Evolutionary conservation across 2,888 invertebrate species (phyloP).

Genomic region (Brenthis ino): DNA sequence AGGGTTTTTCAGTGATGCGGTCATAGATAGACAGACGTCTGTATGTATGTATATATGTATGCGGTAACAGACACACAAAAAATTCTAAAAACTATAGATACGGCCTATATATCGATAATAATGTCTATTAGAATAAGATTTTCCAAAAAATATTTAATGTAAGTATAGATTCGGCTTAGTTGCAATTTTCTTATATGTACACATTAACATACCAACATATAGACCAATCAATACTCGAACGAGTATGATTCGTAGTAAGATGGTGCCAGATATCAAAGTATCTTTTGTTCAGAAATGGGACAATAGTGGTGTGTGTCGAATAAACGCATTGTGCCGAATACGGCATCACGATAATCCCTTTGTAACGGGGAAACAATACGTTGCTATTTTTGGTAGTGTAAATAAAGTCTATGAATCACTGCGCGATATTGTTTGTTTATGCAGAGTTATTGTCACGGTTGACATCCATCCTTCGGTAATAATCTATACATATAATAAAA

Average conservation of each 20-base stretch:
- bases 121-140: too few relatives aligned
- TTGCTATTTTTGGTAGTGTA: slow-evolving; percentile 19
- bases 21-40: too few relatives aligned
- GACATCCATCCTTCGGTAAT: slow-evolving; percentile 10
- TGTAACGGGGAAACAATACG: slow-evolving; percentile 28
- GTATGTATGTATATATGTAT: too few relatives aligned
- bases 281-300: slow-evolving; percentile 65
- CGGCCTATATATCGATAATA: too few relatives aligned
- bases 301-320: slow-evolving; percentile 65
- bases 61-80: too few relatives aligned
- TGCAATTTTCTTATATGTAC: too few relatives aligned
- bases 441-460: slow-evolving; percentile 16
- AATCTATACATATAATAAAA: not conserved
- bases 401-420: slow-evolving; percentile 18
- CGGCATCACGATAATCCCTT: slow-evolving; percentile 49
- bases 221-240: slow-evolving; percentile 9
- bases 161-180: too few relatives aligned
- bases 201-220: slow-evolving; percentile 4
- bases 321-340: slow-evolving; percentile 67
- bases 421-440: slow-evolving; percentile 25
- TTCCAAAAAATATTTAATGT: too few relatives aligned
- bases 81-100: too few relatives aligned
- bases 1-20: too few relatives aligned
- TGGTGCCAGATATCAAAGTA: slow-evolving; percentile 63
- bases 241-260: slow-evolving; percentile 47